Conservation (phyloP, 2,113 vertebrate species). For the Alligator sinensis region DNA sequence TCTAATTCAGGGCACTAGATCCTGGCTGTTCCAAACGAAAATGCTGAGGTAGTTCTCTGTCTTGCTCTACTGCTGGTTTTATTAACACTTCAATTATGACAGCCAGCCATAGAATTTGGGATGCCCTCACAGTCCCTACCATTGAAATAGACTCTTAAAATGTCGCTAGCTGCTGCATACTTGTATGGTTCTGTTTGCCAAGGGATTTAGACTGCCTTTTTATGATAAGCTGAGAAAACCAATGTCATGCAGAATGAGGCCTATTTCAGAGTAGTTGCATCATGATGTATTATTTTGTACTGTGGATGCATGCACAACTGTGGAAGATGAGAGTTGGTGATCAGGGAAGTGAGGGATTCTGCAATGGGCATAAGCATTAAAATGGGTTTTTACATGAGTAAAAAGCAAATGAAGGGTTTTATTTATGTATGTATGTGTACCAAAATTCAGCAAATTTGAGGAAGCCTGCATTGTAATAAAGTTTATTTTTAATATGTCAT, state of each 20-base stretch:
- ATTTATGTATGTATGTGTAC: slow-evolving; percentile 62
- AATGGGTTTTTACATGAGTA: slow-evolving; percentile 65
- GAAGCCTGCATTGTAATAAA: slow-evolving; percentile 65
- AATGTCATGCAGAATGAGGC: slow-evolving; percentile 38
- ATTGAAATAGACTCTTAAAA: slow-evolving; percentile 60
- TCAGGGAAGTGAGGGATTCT: slow-evolving; percentile 41
- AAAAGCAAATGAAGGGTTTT: slow-evolving; percentile 59
- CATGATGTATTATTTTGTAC: slow-evolving; percentile 51
- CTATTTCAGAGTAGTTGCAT: slow-evolving; percentile 54
- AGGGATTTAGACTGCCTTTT: slow-evolving; percentile 33
- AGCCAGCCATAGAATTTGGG: slow-evolving; percentile 59
- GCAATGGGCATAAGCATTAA: slow-evolving; percentile 44
- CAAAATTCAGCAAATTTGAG: slow-evolving; percentile 65
- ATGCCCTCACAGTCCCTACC: slow-evolving; percentile 65
- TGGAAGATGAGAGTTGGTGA: slow-evolving; percentile 54
- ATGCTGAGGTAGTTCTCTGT: slow-evolving; percentile 38
- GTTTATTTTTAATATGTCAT: slow-evolving; percentile 75
- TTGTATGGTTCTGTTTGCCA: slow-evolving; percentile 52
- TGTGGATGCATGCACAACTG: slow-evolving; percentile 23
- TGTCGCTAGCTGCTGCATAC: slow-evolving; percentile 41
- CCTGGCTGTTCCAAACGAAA: slow-evolving; percentile 12
- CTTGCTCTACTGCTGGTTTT: slow-evolving; percentile 59
- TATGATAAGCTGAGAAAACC: slow-evolving; percentile 48
- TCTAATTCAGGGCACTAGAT: slow-evolving; percentile 31
- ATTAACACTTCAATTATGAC: slow-evolving; percentile 59